Evolutionary conservation across 2,113 vertebrate species (phyloP).

Genomic region (Saguinus imperator): DNA sequence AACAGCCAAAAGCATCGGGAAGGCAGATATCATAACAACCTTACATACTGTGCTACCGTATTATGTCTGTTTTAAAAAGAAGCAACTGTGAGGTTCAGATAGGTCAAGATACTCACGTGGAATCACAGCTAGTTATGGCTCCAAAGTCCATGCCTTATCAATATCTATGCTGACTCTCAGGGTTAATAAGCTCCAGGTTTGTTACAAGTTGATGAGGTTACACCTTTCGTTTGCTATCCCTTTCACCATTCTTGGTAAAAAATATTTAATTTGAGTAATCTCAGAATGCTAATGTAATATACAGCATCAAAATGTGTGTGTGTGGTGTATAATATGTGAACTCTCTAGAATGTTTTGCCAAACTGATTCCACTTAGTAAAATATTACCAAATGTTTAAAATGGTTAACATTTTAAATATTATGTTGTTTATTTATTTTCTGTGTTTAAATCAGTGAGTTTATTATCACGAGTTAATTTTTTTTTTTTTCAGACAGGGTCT

Average conservation of each 20-base stretch:
- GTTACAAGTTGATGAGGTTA: not conserved
- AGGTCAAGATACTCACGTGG: not conserved
- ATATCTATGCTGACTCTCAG: not conserved
- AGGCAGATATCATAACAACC: accelerated
- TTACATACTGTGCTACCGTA: not conserved
- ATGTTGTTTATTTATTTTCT: not conserved
- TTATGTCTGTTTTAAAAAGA: not conserved
- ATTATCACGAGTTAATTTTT: no score
- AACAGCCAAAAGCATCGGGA: not conserved
- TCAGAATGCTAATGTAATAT: not conserved
- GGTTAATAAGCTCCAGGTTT: not conserved
- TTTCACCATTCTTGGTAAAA: not conserved
- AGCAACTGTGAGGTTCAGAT: not conserved
- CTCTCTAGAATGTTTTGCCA: not conserved
- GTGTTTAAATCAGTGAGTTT: no score
- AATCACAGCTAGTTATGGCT: not conserved
- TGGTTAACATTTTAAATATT: not conserved
- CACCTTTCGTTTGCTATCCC: not conserved
- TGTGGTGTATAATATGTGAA: not conserved
- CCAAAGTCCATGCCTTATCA: not conserved
- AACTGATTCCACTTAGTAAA: not conserved
- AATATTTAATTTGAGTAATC: not conserved
- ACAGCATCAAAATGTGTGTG: not conserved
- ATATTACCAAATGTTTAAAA: not conserved
- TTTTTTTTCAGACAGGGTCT: no score